Evolutionary conservation across 2,113 vertebrate species (phyloP).

Genomic region (Rhodinocichla rosea): DNA sequence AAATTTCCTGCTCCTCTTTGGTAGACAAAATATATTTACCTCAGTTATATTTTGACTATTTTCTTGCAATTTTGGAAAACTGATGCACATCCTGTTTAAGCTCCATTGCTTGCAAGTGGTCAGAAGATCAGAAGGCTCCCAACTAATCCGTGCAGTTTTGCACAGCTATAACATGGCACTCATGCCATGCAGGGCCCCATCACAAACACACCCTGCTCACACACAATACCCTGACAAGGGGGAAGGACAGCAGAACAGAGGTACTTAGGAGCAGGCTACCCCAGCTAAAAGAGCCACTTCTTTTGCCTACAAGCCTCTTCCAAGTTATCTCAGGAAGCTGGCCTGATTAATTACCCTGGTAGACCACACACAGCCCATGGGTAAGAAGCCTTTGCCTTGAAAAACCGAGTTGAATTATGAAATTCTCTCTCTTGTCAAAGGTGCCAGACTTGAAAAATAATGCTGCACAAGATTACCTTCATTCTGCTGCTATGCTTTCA

Average conservation of each 20-base stretch:
- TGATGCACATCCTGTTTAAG: neutral
- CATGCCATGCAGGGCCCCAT: neutral
- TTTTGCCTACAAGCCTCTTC: neutral
- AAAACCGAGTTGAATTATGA: neutral
- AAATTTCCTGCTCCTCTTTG: neutral
- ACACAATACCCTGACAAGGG: neutral
- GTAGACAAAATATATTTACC: neutral
- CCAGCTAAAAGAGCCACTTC: neutral
- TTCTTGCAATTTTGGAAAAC: neutral
- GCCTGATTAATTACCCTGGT: conserved; percentile 26
- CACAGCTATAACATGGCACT: neutral
- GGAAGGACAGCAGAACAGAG: neutral
- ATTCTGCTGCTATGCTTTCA: neutral
- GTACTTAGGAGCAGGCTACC: neutral
- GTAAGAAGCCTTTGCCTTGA: neutral
- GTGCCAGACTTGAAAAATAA: conserved; percentile 11
- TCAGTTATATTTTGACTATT: neutral
- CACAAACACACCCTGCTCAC: neutral
- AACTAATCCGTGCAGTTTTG: neutral
- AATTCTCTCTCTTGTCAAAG: neutral
- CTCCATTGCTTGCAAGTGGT: neutral
- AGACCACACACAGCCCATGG: conserved; percentile 23
- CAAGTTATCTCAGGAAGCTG: neutral
- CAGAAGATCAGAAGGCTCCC: neutral
- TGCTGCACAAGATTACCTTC: neutral